Evolutionary conservation across 2,113 vertebrate genomes (phyloP), one percentile per base, ranked within the genome.

Genomic region (Heterotilapia buettikoferi): DNA sequence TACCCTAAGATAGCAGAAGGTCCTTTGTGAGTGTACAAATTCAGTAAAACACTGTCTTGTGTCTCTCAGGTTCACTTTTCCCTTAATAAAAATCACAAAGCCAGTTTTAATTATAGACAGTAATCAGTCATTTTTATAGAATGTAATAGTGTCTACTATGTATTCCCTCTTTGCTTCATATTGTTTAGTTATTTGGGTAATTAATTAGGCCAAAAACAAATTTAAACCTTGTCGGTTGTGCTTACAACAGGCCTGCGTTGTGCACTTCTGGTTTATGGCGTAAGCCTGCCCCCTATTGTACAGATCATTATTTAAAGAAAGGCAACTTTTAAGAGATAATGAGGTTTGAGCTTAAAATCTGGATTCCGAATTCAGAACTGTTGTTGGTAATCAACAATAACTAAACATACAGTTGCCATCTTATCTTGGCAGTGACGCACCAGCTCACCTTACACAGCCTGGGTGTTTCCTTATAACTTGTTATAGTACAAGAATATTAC

Each of bases 221-320:
- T 68, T 24, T 12, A 31, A 53, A 18, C 10, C 3, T 36, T 68
- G 14, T 5, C 19, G 2, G 3, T 7, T 24, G 45, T 18, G 19
- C 71, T 78, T 45, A 66, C 2, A 3, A 21, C 2, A 66, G 38
- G 12, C 47, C 6, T 61, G 16, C 10, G 9, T 18, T 5, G 43
- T 71, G 9, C 26, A 82, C 40, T 29, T 88, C 18, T 31, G 13
- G 24, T 90, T 92, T 36, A 40, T 90, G 2, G 85, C 33, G 19
- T 33, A 9, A 93, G 80, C 5, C 87, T 93, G 95, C 96, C 96
- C 94, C 90, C 96, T 96, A 87, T 24, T 95, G 96, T 59, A 18
- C 1, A 82, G 54, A 6, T 26, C 9, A 79, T 45, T 82, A 87
- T 40, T 54, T 85, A 18, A 10, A 82, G 19, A 78, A 83, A 52